Evolutionary conservation across 2,888 invertebrate species (phyloP).

Genomic region (Eilema griseolum): DNA sequence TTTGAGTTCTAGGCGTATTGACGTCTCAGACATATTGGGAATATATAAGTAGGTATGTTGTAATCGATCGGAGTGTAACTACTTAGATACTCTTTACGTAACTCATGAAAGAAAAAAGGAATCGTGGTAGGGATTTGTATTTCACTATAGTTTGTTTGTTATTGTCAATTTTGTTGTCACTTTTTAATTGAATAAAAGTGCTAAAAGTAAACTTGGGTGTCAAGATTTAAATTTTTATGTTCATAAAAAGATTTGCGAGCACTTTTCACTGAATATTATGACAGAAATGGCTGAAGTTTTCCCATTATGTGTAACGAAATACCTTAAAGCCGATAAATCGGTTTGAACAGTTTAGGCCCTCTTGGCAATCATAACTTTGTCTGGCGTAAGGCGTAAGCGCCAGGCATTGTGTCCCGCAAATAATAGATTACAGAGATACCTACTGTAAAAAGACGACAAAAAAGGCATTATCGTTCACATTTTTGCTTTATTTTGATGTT

Average conservation of each 20-base stretch:
- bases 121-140: background rate
- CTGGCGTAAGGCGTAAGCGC: background rate
- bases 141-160: background rate
- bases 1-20: no score
- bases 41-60: no score
- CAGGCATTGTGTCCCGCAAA: background rate
- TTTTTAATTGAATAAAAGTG: background rate
- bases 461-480: background rate
- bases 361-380: constrained; percentile 42
- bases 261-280: constrained; percentile 27
- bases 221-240: constrained; percentile 11
- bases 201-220: background rate
- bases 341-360: constrained; percentile 25
- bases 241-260: constrained; percentile 6
- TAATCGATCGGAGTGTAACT: no score
- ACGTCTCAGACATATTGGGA: no score
- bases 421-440: background rate
- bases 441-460: background rate
- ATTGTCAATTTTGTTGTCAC: background rate
- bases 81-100: no score
- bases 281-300: constrained; percentile 48
- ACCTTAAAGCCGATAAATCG: constrained; percentile 35
- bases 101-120: background rate
- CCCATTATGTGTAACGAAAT: constrained; percentile 42
- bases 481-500: background rate